Percentiles rank a stretch among this genome's conserved stretches.
Evolutionary conservation across 2,797 vertebrate genomes (phyloP).

Genomic region (Erethizon dorsatum): DNA sequence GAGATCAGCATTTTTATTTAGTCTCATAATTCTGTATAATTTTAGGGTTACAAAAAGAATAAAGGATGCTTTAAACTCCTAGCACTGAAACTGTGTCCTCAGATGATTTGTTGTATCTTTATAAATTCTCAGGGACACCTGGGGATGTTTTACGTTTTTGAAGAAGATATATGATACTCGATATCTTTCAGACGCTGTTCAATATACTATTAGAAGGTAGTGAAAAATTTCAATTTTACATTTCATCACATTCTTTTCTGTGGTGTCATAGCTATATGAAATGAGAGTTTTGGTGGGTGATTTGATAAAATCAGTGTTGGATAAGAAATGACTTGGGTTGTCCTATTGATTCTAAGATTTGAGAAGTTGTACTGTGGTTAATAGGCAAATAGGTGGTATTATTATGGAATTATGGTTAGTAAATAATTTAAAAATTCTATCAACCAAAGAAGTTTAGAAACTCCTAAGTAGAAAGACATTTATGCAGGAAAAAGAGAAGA

Average conservation of each 20-base stretch:
- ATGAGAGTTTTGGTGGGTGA: background rate
- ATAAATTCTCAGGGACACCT: background rate
- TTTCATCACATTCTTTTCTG: background rate
- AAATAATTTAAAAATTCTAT: background rate
- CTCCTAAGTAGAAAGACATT: background rate
- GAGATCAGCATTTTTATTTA: background rate
- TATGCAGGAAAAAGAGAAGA: background rate
- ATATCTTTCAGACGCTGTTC: background rate
- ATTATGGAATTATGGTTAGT: background rate
- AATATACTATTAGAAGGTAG: background rate
- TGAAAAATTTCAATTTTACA: background rate
- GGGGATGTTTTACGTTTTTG: background rate
- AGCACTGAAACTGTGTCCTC: background rate
- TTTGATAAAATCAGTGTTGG: background rate
- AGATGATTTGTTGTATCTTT: too few relatives aligned
- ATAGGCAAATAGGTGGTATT: background rate
- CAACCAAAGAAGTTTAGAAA: conserved; percentile 21
- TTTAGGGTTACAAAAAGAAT: conserved; percentile 21
- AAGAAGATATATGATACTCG: background rate
- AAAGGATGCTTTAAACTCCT: background rate
- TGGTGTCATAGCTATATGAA: background rate
- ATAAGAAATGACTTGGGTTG: background rate
- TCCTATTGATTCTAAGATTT: background rate
- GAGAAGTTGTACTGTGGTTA: background rate
- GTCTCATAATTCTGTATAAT: background rate